These are phyloP conservation scores for Alces alces DNA, from an alignment of 2,113 vertebrate genomes.

Conservation along the genomic window DNA sequence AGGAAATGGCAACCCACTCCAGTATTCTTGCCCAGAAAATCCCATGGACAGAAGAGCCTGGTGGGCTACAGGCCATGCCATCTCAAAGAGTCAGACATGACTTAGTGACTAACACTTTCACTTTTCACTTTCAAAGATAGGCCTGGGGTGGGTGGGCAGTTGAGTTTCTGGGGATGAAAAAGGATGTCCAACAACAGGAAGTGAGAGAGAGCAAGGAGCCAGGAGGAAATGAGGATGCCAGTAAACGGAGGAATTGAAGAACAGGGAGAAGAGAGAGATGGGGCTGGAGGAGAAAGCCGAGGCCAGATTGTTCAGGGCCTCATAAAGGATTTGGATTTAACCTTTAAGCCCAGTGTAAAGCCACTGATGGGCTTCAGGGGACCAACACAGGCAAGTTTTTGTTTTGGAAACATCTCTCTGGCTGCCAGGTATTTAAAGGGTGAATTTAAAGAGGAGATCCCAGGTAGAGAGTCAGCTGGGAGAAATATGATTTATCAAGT, in stretches of 20 bases:
- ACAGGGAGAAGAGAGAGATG: background rate
- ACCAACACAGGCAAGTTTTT: background rate
- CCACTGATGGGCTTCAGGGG: background rate
- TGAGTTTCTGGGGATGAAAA: background rate
- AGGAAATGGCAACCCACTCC: background rate
- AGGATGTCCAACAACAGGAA: background rate
- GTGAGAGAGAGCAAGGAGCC: background rate
- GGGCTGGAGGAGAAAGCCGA: background rate
- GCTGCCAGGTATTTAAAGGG: background rate
- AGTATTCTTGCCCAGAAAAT: background rate
- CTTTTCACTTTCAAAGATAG: background rate
- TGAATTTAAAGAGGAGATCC: background rate
- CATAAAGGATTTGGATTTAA: background rate
- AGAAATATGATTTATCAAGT: background rate
- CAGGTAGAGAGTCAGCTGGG: background rate
- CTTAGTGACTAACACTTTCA: background rate
- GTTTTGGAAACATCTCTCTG: background rate
- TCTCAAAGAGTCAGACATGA: background rate
- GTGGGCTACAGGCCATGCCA: background rate
- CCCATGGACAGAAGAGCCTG: background rate
- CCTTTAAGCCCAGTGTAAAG: background rate
- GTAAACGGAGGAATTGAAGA: background rate
- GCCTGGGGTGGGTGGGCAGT: background rate
- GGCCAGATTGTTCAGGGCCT: background rate
- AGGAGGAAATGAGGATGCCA: background rate